phyloP scores from a whole-genome alignment of 2,797 vertebrate genomes.

The Enteromius mattozi region DNA sequence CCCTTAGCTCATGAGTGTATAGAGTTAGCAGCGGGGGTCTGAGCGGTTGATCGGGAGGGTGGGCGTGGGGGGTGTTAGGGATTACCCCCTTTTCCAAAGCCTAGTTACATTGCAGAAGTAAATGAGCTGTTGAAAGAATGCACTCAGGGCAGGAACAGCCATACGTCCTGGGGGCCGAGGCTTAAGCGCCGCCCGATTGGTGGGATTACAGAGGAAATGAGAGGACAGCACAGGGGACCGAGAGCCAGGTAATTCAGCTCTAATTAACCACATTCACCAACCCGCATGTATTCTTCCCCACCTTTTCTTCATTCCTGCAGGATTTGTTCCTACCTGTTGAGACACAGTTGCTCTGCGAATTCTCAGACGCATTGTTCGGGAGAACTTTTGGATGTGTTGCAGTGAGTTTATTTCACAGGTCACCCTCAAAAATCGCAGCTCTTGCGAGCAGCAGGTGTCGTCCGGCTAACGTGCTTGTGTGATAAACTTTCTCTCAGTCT shows the following conservation, averaged over 20 bases:
- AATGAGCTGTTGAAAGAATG: constrained; percentile 66
- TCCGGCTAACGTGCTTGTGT: not conserved
- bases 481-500: constrained; percentile 31
- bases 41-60: constrained; percentile 54
- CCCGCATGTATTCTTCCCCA: constrained; percentile 48
- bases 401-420: not conserved
- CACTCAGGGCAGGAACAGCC: constrained; percentile 48
- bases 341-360: constrained; percentile 45
- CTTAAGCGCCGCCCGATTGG: constrained; percentile 58
- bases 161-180: constrained; percentile 55
- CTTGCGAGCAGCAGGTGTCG: not conserved
- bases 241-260: constrained; percentile 64
- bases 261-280: constrained; percentile 61
- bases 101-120: constrained; percentile 65
- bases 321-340: constrained; percentile 54
- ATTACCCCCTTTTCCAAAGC: constrained; percentile 59
- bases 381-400: constrained; percentile 7
- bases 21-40: constrained; percentile 50
- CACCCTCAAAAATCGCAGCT: not conserved
- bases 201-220: constrained; percentile 66
- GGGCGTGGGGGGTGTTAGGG: constrained; percentile 51
- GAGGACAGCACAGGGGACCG: constrained; percentile 58
- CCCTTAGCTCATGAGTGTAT: constrained; percentile 17
- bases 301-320: constrained; percentile 41
- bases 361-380: constrained; percentile 43